Evolutionary conservation across 2,888 invertebrate genomes (phyloP).

Genomic region (Cetonia aurata): DNA sequence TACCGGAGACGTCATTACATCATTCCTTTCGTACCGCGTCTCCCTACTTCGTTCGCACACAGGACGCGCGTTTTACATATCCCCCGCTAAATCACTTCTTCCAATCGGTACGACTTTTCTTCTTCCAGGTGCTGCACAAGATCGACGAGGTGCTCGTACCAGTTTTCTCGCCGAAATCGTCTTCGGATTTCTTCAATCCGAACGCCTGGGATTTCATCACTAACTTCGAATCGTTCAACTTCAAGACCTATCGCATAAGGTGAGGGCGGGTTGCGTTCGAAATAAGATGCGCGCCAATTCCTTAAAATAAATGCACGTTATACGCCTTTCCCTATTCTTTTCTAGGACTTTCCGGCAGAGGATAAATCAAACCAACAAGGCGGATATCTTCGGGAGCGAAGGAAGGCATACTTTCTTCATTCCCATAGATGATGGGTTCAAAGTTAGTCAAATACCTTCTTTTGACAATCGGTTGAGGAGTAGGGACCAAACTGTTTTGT

Average conservation of each 20-base stretch:
- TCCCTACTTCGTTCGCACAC: background rate
- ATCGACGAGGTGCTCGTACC: constrained; percentile 90
- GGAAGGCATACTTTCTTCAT: constrained; percentile 91
- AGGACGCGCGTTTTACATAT: background rate
- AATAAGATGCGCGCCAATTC: constrained; percentile 11
- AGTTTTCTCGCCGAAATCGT: constrained; percentile 74
- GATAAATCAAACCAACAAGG: constrained; percentile 79
- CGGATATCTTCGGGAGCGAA: constrained; percentile 80
- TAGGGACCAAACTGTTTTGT: too few species aligned
- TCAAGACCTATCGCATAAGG: constrained; percentile 81
- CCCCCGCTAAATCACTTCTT: constrained; percentile 5
- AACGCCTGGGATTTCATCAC: constrained; percentile 85
- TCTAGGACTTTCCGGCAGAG: constrained; percentile 81
- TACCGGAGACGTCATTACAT: constrained; percentile 5
- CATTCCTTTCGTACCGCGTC: background rate
- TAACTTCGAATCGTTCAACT: constrained; percentile 81
- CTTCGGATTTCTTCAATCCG: constrained; percentile 80
- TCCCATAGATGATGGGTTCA: constrained; percentile 90
- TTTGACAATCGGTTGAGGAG: too few species aligned
- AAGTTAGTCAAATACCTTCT: constrained; percentile 70
- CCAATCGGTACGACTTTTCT: background rate
- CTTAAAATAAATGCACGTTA: constrained; percentile 9
- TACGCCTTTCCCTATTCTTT: constrained; percentile 48
- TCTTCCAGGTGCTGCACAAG: constrained; percentile 81
- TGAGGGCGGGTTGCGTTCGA: constrained; percentile 61